These are phyloP conservation scores for Temnothorax rugatulus DNA, from an alignment of 2,888 invertebrate species.

Conservation along the genomic window DNA sequence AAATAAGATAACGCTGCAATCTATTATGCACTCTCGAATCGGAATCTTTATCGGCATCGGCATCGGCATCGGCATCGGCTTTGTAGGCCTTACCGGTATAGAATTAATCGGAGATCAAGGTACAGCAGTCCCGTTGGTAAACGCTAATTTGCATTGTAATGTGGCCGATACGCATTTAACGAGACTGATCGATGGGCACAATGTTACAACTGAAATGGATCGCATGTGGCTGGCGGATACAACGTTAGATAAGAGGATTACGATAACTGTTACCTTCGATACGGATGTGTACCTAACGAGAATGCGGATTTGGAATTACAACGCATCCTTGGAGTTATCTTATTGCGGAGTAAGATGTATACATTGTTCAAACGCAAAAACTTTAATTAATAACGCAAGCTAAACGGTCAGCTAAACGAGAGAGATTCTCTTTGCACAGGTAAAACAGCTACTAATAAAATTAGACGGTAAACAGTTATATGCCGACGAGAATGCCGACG, in stretches of 20 bases:
- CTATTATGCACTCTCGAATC: not conserved
- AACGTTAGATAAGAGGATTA: conserved; percentile 69
- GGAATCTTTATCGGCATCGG: too few species aligned
- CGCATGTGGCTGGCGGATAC: conserved; percentile 90
- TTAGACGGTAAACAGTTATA: conserved; percentile 81
- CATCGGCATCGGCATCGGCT: not conserved
- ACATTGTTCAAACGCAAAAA: not conserved
- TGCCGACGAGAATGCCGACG: conserved; percentile 81
- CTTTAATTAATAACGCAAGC: not conserved
- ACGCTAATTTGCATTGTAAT: conserved; percentile 71
- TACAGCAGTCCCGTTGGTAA: conserved; percentile 65
- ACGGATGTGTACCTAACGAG: conserved; percentile 85
- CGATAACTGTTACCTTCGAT: conserved; percentile 71
- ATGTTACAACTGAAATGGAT: conserved; percentile 89
- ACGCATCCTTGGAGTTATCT: conserved; percentile 90
- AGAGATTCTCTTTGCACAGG: conserved; percentile 72
- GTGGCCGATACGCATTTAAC: conserved; percentile 84
- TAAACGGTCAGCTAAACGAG: not conserved
- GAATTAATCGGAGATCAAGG: conserved; percentile 77
- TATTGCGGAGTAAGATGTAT: conserved; percentile 88
- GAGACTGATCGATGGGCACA: conserved; percentile 90
- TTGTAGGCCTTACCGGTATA: conserved; percentile 79
- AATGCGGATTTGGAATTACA: conserved; percentile 94
- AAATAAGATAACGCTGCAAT: conserved; percentile 3
- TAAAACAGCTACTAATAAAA: conserved; percentile 80